Evolutionary conservation across 2,888 invertebrate genomes (phyloP), one percentile per base, ranked within the genome.

Genomic region (Danaus chrysippus): DNA sequence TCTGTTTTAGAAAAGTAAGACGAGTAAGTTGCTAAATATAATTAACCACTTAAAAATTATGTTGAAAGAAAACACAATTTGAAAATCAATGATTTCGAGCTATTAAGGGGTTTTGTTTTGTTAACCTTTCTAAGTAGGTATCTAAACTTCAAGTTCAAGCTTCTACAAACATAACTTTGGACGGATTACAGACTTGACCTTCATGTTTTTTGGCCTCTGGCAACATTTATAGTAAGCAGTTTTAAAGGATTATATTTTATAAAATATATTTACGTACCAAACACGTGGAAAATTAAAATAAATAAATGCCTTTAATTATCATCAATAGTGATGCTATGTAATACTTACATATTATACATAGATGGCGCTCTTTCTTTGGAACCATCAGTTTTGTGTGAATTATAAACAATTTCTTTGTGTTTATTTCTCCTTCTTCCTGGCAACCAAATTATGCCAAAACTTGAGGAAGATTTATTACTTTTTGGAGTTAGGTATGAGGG

Each of bases 381-480:
- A 8, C 73, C 76, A 13, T 83, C 78, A 57, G 82, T 73, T 59
- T 79, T 78, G 44, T 83, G 76, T 0, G 86, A 72, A 66, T 79
- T 82, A 70, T 82, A 86, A 10, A 79, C 82, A 13, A 71, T 52
- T 60, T 89, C 86, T 63, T 86, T 89, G 10, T 71, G 59, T 61
- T 85, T 82, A 64, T 84, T 82, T 23, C 75, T 76, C 69, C 78
- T 84, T 68, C 74, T 83, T 2, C 78, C 78, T 1, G 90, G 90
- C 65, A 91, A 62, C 90, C 89, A 91, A 70, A 91, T 78, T 58
- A 91, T 79, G 2, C 87, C 86, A 56, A 90, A 83, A 13, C 77
- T 78, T 6, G 82, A 68, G 0, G 78, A 70, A 0, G 79, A 70
- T 70, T 86, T 87, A 19, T 69, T 76, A 61, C 62, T 77, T 65